Conservation (phyloP, 2,113 vertebrate genomes). For the Sebastes schlegelii region DNA sequence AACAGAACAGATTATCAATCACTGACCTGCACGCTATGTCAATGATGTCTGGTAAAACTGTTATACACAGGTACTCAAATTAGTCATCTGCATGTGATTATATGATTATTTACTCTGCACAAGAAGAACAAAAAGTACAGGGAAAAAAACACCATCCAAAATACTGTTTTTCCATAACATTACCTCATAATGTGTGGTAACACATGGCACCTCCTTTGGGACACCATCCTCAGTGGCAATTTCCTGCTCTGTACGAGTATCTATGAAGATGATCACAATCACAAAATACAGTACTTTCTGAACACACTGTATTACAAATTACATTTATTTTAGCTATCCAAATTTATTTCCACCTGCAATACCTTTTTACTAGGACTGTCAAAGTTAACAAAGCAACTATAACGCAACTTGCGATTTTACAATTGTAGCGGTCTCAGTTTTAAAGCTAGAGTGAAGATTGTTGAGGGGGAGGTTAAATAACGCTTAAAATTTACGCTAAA, state of each 20-base stretch:
- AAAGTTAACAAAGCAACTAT: too few relatives aligned
- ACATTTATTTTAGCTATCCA: background rate
- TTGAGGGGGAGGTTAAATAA: too few relatives aligned
- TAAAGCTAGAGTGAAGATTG: too few relatives aligned
- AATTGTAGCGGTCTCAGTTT: too few relatives aligned
- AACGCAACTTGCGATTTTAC: too few relatives aligned
- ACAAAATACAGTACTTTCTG: background rate
- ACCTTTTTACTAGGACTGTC: too few relatives aligned
- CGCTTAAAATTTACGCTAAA: too few relatives aligned
- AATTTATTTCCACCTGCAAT: background rate
- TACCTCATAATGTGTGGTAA: constrained; percentile 29
- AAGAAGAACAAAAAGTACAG: background rate
- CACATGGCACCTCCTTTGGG: background rate
- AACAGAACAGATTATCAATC: constrained; percentile 33
- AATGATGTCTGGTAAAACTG: background rate
- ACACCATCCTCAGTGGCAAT: background rate
- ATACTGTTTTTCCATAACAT: background rate
- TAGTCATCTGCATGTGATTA: background rate
- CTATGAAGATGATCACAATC: constrained; percentile 21
- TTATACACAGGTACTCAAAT: background rate
- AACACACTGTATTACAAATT: background rate
- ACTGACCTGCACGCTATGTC: background rate
- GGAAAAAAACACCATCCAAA: background rate
- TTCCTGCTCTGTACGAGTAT: constrained; percentile 3
- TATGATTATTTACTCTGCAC: background rate